These are phyloP conservation scores for Gobionotothen gibberifrons DNA, from an alignment of 2,797 vertebrate species.

Conservation along the genomic window DNA sequence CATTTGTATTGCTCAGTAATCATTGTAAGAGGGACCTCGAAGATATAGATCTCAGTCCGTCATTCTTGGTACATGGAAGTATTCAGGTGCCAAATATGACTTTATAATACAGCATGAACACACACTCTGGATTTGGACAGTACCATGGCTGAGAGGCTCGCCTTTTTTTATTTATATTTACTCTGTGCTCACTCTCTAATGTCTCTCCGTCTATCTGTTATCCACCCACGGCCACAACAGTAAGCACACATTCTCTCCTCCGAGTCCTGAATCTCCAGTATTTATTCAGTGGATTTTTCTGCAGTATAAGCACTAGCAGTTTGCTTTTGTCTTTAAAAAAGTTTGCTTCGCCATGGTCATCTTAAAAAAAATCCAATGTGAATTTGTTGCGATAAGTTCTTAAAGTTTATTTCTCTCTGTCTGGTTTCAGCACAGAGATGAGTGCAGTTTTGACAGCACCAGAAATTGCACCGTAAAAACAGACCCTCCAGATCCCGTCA, in stretches of 20 bases:
- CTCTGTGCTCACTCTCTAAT: conserved; percentile 17
- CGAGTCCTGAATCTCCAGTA: conserved; percentile 6
- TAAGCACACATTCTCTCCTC: conserved; percentile 18
- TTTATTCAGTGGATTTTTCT: conserved; percentile 26
- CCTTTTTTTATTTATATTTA: conserved; percentile 17
- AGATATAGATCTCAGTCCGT: neutral
- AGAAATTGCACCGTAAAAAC: conserved; percentile 45
- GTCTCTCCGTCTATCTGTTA: conserved; percentile 7
- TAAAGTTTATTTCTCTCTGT: neutral
- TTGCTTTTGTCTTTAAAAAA: conserved; percentile 1
- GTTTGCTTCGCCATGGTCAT: conserved; percentile 43
- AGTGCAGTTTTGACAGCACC: conserved; percentile 49
- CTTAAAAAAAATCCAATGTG: conserved; percentile 38
- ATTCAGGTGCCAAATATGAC: neutral
- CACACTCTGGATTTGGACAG: conserved; percentile 6
- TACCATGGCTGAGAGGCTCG: neutral
- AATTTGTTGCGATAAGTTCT: conserved; percentile 27
- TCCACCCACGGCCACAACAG: conserved; percentile 17
- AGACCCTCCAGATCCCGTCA: conserved; percentile 35
- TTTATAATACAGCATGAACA: neutral
- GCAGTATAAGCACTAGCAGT: conserved; percentile 34
- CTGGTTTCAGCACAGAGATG: conserved; percentile 25
- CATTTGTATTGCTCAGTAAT: neutral
- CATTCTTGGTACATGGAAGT: neutral
- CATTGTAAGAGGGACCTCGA: neutral